Percentiles rank a stretch among this genome's conserved stretches.
These are phyloP conservation scores for Agrochola lychnidis DNA, from an alignment of 2,888 invertebrate species.

Conservation along the genomic window DNA sequence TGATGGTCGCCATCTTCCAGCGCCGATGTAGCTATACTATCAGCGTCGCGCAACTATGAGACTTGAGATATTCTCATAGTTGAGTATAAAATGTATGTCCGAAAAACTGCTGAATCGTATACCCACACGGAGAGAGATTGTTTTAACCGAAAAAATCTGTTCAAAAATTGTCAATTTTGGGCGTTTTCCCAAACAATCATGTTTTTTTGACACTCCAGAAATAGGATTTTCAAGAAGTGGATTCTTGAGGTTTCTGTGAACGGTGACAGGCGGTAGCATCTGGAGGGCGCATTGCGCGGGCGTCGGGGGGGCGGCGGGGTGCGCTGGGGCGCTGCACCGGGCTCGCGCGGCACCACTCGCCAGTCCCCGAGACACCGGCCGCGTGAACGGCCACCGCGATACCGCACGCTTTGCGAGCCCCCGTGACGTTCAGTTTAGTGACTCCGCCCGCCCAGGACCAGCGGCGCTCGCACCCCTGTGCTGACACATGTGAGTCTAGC, in stretches of 20 bases:
- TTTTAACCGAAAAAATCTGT: background rate
- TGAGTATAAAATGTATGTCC: background rate
- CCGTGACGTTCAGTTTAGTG: slow-evolving; percentile 79
- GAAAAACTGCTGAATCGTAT: background rate
- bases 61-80: slow-evolving; percentile 17
- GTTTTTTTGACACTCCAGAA: slow-evolving; percentile 26
- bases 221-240: slow-evolving; percentile 42
- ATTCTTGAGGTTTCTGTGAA: slow-evolving; percentile 80
- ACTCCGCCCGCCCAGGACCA: slow-evolving; percentile 82
- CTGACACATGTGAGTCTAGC: slow-evolving; percentile 86
- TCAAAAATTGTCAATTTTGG: slow-evolving; percentile 24
- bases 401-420: slow-evolving; percentile 69
- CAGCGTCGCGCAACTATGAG: slow-evolving; percentile 37
- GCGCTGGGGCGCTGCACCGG: slow-evolving; percentile 84
- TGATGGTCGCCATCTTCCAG: slow-evolving; percentile 72
- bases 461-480: slow-evolving; percentile 79
- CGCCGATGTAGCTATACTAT: slow-evolving; percentile 57
- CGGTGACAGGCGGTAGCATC: slow-evolving; percentile 77
- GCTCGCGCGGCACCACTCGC: slow-evolving; percentile 80
- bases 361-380: slow-evolving; percentile 90
- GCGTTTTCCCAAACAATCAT: background rate
- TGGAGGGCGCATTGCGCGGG: slow-evolving; percentile 85
- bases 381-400: slow-evolving; percentile 89
- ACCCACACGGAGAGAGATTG: background rate
- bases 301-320: slow-evolving; percentile 81